Conservation (phyloP, 2,888 invertebrate genomes). For the Belgica antarctica region DNA sequence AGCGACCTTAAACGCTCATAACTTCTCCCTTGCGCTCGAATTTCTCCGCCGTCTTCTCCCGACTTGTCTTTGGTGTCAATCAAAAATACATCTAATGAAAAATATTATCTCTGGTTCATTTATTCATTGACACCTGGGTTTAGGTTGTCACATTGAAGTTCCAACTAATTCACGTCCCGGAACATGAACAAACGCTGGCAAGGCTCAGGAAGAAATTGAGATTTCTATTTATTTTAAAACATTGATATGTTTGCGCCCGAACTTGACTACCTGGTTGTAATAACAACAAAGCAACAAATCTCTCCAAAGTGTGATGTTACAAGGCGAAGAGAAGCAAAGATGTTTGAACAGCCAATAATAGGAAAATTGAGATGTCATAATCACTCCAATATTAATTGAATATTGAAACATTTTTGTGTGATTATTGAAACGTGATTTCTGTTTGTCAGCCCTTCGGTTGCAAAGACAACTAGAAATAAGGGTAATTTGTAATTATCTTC, state of each 20-base stretch:
- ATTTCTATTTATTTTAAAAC: slow-evolving; percentile 21
- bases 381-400: slow-evolving; percentile 44
- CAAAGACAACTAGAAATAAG: slow-evolving; percentile 3
- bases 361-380: slow-evolving; percentile 44
- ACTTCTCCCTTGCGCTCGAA: not conserved
- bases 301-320: slow-evolving; percentile 42
- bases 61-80: slow-evolving; percentile 37
- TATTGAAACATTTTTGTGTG: slow-evolving; percentile 41
- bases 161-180: not conserved
- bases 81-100: slow-evolving; percentile 40
- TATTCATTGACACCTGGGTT: slow-evolving; percentile 41
- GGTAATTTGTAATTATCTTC: slow-evolving; percentile 31
- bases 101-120: slow-evolving; percentile 43
- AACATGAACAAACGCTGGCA: not conserved
- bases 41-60: too few relatives aligned
- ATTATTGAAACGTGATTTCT: not conserved
- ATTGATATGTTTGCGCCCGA: slow-evolving; percentile 40
- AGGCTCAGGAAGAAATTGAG: slow-evolving; percentile 24
- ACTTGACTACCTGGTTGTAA: slow-evolving; percentile 36
- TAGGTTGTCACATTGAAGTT: not conserved
- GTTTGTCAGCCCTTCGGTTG: not conserved
- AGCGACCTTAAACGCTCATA: not conserved
- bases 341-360: slow-evolving; percentile 29
- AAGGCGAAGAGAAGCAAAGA: slow-evolving; percentile 20
- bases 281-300: not conserved